Conservation (phyloP, 2,113 vertebrate species). For the Sinocyclocheilus maitianheensis region DNA sequence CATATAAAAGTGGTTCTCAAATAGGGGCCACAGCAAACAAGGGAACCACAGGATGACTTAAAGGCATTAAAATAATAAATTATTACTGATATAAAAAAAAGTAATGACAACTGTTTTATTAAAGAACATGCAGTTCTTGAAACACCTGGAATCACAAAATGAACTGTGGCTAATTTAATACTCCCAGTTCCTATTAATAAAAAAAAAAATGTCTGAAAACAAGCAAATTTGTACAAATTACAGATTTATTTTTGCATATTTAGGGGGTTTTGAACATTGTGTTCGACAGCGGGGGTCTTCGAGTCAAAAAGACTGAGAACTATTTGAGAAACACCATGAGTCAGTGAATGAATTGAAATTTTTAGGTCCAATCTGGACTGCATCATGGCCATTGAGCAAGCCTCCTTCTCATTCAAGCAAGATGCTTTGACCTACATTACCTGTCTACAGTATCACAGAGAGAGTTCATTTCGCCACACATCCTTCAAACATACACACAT, state of each 20-base stretch:
- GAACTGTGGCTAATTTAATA: not conserved
- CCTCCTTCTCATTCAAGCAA: slow-evolving; percentile 1
- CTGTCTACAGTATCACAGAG: slow-evolving; percentile 7
- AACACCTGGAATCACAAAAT: not conserved
- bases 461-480: slow-evolving; percentile 23
- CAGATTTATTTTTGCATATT: too few relatives aligned
- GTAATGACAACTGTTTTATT: too few relatives aligned
- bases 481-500: slow-evolving; percentile 25
- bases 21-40: too few relatives aligned
- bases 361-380: not conserved
- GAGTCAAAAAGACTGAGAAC: not conserved
- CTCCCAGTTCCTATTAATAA: not conserved
- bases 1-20: too few relatives aligned
- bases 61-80: too few relatives aligned
- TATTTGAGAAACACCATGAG: not conserved
- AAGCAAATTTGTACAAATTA: too few relatives aligned
- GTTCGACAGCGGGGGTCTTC: not conserved
- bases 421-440: slow-evolving; percentile 46
- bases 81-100: too few relatives aligned
- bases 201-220: not conserved
- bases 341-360: not conserved
- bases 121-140: not conserved
- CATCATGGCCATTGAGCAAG: not conserved
- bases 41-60: too few relatives aligned
- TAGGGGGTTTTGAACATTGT: not conserved